A percentile compares a stretch with the other conserved stretches of the same genome.
Conservation (phyloP, 1,140 invertebrate species). For the Archivesica marissinica region DNA sequence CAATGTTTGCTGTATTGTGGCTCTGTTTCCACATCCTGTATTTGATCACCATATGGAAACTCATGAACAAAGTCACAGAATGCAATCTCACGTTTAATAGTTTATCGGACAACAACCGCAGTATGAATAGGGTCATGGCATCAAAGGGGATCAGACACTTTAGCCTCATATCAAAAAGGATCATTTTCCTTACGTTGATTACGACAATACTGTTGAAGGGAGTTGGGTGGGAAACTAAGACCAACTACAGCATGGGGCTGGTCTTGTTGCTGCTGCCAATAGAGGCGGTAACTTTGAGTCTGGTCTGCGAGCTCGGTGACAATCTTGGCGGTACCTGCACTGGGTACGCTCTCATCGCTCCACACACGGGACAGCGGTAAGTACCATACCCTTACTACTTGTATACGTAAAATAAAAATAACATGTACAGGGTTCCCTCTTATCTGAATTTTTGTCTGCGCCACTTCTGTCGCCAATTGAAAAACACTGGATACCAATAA, state of each 20-base stretch:
- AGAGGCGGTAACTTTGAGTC: conserved; percentile 78
- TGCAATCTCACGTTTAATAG: conserved; percentile 76
- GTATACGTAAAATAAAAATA: too few species aligned
- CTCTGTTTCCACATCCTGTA: conserved; percentile 78
- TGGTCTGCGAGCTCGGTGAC: conserved; percentile 80
- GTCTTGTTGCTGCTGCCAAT: conserved; percentile 77
- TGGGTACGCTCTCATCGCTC: conserved; percentile 82
- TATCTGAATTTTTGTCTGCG: too few species aligned
- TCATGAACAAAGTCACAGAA: conserved; percentile 81
- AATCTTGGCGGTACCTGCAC: conserved; percentile 81
- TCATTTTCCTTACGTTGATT: conserved; percentile 76
- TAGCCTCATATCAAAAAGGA: conserved; percentile 79
- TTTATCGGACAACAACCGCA: conserved; percentile 71
- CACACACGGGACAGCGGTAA: conserved; percentile 78
- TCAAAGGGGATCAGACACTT: conserved; percentile 83
- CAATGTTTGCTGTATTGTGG: conserved; percentile 77
- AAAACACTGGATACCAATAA: too few species aligned
- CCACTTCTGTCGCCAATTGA: too few species aligned
- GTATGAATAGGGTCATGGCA: conserved; percentile 80
- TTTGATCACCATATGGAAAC: conserved; percentile 79
- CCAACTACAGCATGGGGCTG: conserved; percentile 76
- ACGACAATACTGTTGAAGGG: conserved; percentile 75
- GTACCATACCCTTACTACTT: too few species aligned
- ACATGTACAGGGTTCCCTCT: too few species aligned
- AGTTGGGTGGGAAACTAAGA: conserved; percentile 81